Evolutionary conservation across 2,888 invertebrate species (phyloP).

Genomic region (Corythucha ciliata): DNA sequence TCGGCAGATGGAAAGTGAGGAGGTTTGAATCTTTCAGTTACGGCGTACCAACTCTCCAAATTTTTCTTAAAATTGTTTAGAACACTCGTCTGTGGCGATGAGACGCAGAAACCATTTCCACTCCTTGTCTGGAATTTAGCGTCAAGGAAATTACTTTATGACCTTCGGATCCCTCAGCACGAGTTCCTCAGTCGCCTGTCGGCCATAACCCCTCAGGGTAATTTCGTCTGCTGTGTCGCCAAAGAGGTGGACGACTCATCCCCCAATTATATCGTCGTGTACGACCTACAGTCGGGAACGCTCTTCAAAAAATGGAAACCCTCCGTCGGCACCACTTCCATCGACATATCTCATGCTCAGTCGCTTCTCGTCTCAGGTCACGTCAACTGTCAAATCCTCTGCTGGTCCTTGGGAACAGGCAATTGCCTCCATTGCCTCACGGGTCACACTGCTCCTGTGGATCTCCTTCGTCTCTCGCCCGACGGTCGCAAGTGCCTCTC

Average conservation of each 20-base stretch:
- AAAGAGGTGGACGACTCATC: slow-evolving; percentile 43
- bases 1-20: slow-evolving; percentile 73
- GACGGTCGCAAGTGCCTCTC: slow-evolving; percentile 65
- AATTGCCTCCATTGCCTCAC: slow-evolving; percentile 66
- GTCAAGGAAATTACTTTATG: slow-evolving; percentile 73
- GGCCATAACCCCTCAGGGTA: slow-evolving; percentile 76
- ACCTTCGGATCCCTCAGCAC: slow-evolving; percentile 78
- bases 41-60: background rate
- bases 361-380: slow-evolving; percentile 76
- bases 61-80: slow-evolving; percentile 43
- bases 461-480: slow-evolving; percentile 61
- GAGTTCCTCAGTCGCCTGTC: slow-evolving; percentile 76
- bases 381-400: slow-evolving; percentile 69
- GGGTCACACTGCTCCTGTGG: slow-evolving; percentile 71
- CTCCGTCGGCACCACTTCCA: slow-evolving; percentile 68
- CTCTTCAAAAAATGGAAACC: slow-evolving; percentile 89
- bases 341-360: slow-evolving; percentile 74
- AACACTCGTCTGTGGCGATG: slow-evolving; percentile 80
- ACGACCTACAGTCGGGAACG: slow-evolving; percentile 81
- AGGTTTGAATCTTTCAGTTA: background rate
- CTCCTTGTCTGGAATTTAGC: slow-evolving; percentile 80
- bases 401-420: slow-evolving; percentile 79
- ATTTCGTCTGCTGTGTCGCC: slow-evolving; percentile 48
- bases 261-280: slow-evolving; percentile 82
- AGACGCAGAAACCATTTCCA: slow-evolving; percentile 85